These are phyloP conservation scores for Hirtodrosophila histrioides DNA, from an alignment of 2,888 invertebrate genomes.

Conservation along the genomic window DNA sequence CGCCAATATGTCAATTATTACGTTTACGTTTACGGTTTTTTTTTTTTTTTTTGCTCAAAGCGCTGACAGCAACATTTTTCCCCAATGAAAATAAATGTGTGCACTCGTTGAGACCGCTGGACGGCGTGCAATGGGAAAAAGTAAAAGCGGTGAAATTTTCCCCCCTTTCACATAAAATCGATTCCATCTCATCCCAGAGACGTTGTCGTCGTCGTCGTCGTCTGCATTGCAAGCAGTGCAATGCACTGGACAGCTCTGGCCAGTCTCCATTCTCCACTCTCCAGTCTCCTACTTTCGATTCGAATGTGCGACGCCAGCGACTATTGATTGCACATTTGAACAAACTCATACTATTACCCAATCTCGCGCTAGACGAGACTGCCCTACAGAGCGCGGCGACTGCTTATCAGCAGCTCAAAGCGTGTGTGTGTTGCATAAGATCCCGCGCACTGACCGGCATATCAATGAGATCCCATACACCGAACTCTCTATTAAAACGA, in stretches of 20 bases:
- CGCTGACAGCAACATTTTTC: conserved; percentile 52
- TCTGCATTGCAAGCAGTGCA: no score
- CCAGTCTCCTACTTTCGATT: conserved; percentile 42
- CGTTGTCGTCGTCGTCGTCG: no score
- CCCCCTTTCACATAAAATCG: conserved; percentile 74
- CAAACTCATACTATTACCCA: conserved; percentile 30
- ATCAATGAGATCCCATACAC: conserved; percentile 62
- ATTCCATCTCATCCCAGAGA: conserved; percentile 41
- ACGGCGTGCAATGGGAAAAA: conserved; percentile 57
- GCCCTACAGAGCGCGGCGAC: conserved; percentile 42
- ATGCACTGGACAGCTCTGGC: no score
- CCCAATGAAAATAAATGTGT: conserved; percentile 24
- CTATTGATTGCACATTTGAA: conserved; percentile 5
- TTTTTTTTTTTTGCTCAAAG: conserved; percentile 15
- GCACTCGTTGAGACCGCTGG: conserved; percentile 14
- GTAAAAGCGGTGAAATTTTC: conserved; percentile 77
- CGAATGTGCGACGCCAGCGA: conserved; percentile 14
- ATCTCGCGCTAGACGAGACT: conserved; percentile 22
- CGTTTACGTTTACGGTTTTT: conserved; percentile 45
- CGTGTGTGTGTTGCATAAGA: conserved; percentile 45
- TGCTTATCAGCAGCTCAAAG: conserved; percentile 36
- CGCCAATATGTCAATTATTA: conserved; percentile 68
- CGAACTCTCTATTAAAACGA: conserved; percentile 1
- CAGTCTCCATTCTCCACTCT: no score
- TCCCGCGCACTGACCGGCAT: conserved; percentile 55